These are phyloP conservation scores for Lepisosteus osseus DNA, from an alignment of 2,113 vertebrate species.

Conservation along the genomic window DNA sequence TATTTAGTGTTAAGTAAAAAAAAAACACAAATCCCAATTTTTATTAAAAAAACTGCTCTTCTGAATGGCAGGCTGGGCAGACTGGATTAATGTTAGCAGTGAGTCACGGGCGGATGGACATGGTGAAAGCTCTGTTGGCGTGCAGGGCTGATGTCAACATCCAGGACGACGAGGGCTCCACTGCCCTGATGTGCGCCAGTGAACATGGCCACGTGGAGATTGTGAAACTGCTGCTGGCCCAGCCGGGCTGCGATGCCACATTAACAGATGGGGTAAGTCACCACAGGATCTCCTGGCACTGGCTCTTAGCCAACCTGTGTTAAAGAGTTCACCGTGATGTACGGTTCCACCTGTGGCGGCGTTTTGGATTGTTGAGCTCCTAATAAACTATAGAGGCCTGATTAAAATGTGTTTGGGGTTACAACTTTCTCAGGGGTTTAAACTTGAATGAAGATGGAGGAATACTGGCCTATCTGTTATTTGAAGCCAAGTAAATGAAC, in stretches of 20 bases:
- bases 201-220: constrained; percentile 94
- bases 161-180: constrained; percentile 94
- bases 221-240: constrained; percentile 89
- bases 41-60: background rate
- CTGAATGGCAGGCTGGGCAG: constrained; percentile 81
- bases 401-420: no score
- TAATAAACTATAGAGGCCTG: no score
- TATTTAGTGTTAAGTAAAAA: no score
- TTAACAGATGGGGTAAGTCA: constrained; percentile 88
- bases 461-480: no score
- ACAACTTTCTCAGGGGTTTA: no score
- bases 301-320: no score
- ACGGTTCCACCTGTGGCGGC: no score
- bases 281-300: background rate
- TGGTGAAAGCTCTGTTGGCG: constrained; percentile 87
- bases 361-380: no score
- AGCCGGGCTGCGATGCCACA: constrained; percentile 83
- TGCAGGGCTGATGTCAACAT: constrained; percentile 89
- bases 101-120: constrained; percentile 93
- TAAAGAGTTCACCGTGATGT: no score
- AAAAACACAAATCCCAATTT: no score
- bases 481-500: no score
- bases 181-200: constrained; percentile 95
- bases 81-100: constrained; percentile 95
- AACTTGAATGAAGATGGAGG: no score